Conservation (phyloP, 2,797 vertebrate species). For the Eleutherodactylus coqui region DNA sequence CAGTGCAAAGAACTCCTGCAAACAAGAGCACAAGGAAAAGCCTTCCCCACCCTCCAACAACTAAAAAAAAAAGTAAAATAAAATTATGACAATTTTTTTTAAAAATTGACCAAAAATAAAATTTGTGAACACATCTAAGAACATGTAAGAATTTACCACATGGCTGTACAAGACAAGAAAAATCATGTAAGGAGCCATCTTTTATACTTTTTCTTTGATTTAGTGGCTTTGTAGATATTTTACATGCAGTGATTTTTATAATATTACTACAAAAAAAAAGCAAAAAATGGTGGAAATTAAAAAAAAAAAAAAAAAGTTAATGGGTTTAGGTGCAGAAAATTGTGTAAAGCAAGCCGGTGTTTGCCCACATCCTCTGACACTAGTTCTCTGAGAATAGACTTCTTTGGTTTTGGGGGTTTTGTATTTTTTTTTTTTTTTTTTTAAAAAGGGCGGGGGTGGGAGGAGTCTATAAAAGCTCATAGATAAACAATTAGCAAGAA, state of each 20-base stretch:
- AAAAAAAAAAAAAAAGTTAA: neutral
- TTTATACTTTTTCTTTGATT: neutral
- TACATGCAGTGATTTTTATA: neutral
- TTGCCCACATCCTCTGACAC: conserved; percentile 9
- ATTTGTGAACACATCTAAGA: neutral
- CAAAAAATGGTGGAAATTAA: too few relatives aligned
- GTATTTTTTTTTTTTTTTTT: neutral
- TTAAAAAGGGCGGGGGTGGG: neutral
- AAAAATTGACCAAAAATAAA: neutral
- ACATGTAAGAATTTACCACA: neutral
- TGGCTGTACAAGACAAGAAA: neutral
- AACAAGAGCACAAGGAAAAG: conserved; percentile 10
- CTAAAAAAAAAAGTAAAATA: neutral
- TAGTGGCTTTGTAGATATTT: neutral
- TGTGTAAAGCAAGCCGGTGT: neutral
- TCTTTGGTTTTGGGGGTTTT: neutral
- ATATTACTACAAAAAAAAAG: neutral
- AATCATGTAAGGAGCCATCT: neutral
- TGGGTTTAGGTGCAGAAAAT: neutral
- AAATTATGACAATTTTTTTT: too few relatives aligned
- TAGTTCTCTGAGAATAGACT: conserved; percentile 2
- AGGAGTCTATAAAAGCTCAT: neutral
- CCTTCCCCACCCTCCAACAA: neutral
- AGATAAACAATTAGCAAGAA: neutral
- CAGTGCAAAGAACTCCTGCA: conserved; percentile 32